Base-by-base conservation (phyloP, 1,140 invertebrate genomes). In the Hormaphis cornu region DNA sequence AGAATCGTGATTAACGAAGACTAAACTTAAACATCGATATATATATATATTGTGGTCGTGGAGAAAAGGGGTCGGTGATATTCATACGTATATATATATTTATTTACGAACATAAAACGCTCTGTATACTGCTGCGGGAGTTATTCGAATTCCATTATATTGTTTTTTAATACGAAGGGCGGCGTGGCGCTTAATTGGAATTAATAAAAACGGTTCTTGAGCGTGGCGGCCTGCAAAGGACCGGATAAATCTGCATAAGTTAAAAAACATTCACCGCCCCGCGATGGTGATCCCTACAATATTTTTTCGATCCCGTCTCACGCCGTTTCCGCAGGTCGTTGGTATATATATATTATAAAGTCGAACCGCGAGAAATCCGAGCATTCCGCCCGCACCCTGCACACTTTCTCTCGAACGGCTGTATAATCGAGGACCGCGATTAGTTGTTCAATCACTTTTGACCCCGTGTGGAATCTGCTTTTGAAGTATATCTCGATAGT, bases 101-200 rank as follows among this genome's bases (percentile, higher is more conserved):
- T 8, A 40, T 40, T n/a, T n/a, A n/a, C n/a, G n/a, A n/a, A n/a
- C n/a, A n/a, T n/a, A n/a, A n/a, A n/a, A n/a, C n/a, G n/a, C n/a
- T n/a, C n/a, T n/a, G n/a, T n/a, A n/a, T 33, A 42, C n/a, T 30
- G 28, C 28, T 20, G 18, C 28, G 61, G 50, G 61, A 66, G 61
- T 66, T 66, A 66, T 66, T 66, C 61, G 50, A 66, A 66, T 66
- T 66, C 61, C 61, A 66, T 66, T 66, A 66, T n/a, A n/a, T n/a
- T n/a, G n/a, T n/a, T n/a, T n/a, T n/a, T n/a, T n/a, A n/a, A n/a
- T 50, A 66, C 44, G 40, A 14, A 63, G 58, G 58, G 42, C 26
- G 61, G 61, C 42, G 12, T 16, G 42, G 42, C 28, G 61, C 18
- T 66, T 66, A 66, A 66, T 66, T 66, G 40, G 40, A 66, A 66